phyloP scores from a whole-genome alignment of 2,888 invertebrate genomes.

The Zelleria hepariella region DNA sequence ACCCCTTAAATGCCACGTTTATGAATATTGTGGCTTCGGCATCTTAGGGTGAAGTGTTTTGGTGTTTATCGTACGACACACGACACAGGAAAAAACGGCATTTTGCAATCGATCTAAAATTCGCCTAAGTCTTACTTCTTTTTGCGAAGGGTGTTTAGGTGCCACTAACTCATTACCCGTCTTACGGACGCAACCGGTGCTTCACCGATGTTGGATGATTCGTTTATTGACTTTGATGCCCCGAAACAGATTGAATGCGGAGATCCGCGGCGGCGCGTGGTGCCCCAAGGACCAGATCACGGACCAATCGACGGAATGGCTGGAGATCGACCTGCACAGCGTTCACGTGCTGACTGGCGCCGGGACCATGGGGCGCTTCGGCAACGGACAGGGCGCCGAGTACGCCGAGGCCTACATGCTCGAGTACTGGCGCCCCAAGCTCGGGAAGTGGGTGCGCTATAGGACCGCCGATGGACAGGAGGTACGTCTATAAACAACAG shows the following conservation, averaged over 20 bases:
- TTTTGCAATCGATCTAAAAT: too few species aligned
- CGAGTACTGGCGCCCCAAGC: conserved; percentile 86
- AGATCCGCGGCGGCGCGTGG: conserved; percentile 92
- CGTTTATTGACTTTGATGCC: too few species aligned
- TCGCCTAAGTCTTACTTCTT: too few species aligned
- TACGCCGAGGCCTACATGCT: conserved; percentile 87
- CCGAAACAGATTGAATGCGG: conserved; percentile 79
- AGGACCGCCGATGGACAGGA: conserved; percentile 80
- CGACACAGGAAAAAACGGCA: background rate
- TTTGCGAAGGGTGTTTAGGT: too few species aligned
- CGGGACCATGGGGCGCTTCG: conserved; percentile 90
- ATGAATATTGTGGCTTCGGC: background rate
- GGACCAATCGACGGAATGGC: conserved; percentile 82
- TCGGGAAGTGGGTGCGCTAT: conserved; percentile 88
- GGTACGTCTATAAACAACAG: conserved; percentile 75
- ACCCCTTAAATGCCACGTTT: background rate
- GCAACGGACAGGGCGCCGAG: conserved; percentile 91
- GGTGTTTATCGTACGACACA: background rate
- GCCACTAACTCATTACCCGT: too few species aligned
- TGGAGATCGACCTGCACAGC: conserved; percentile 83
- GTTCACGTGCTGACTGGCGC: conserved; percentile 87
- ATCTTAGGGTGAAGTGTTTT: background rate
- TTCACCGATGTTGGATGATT: too few species aligned
- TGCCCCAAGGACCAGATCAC: conserved; percentile 88
- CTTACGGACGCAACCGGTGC: too few species aligned